Percentiles rank a stretch among this genome's conserved stretches.
phyloP scores from a whole-genome alignment of 1,140 invertebrate species.

The Drosophila setifemur region DNA sequence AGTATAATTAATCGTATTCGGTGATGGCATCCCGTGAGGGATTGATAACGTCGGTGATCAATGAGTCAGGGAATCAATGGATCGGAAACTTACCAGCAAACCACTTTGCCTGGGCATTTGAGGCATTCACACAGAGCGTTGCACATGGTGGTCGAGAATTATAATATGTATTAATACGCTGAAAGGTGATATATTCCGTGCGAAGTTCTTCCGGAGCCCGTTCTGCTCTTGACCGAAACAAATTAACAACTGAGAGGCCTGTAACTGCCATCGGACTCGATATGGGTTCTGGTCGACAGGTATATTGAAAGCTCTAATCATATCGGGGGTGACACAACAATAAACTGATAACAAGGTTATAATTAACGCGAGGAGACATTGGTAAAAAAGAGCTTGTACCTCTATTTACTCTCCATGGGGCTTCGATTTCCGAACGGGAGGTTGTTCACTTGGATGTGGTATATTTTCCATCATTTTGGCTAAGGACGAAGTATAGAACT shows the following conservation, averaged over 20 bases:
- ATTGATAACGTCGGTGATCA: not conserved
- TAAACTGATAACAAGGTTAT: constrained; percentile 58
- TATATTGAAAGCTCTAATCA: constrained; percentile 72
- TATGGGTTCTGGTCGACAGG: constrained; percentile 26
- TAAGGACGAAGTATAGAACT: not conserved
- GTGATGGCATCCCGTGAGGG: not conserved
- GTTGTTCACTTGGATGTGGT: not conserved
- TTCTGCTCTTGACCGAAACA: constrained; percentile 41
- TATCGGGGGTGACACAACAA: constrained; percentile 47
- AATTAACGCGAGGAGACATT: constrained; percentile 48
- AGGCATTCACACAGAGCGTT: constrained; percentile 71
- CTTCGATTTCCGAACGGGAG: not conserved
- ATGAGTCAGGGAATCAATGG: constrained; percentile 29
- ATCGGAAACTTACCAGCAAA: constrained; percentile 69
- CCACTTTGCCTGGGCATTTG: constrained; percentile 73
- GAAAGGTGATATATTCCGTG: constrained; percentile 6
- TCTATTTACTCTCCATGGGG: not conserved
- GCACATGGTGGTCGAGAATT: constrained; percentile 54
- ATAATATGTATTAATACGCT: no score
- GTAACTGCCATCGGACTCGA: constrained; percentile 5
- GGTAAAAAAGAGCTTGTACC: constrained; percentile 9
- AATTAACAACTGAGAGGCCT: constrained; percentile 58
- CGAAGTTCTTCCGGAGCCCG: constrained; percentile 9
- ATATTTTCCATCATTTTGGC: not conserved
- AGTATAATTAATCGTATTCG: not conserved